phyloP scores from a whole-genome alignment of 2,113 vertebrate species.

The Ramphastos sulfuratus region DNA sequence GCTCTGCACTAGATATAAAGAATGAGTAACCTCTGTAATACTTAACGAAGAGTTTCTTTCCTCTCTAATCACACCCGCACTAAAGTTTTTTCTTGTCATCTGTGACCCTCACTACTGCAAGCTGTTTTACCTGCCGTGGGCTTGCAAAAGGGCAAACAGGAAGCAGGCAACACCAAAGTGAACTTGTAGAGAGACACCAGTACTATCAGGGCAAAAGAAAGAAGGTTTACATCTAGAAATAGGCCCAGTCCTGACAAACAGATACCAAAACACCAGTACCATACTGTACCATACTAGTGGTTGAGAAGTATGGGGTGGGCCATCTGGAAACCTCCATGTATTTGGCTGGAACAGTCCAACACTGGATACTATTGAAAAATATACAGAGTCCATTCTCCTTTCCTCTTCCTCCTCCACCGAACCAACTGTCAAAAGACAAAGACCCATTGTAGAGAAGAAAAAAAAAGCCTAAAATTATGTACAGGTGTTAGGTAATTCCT shows the following conservation, averaged over 20 bases:
- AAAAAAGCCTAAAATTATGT: neutral
- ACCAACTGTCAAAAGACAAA: slow-evolving; percentile 59
- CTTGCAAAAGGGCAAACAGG: neutral
- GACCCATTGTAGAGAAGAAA: slow-evolving; percentile 40
- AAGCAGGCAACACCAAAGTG: neutral
- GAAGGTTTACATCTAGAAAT: neutral
- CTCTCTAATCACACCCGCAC: neutral
- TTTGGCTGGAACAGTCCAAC: slow-evolving; percentile 51
- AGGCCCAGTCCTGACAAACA: slow-evolving; percentile 45
- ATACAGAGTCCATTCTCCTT: slow-evolving; percentile 44
- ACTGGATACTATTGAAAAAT: slow-evolving; percentile 60
- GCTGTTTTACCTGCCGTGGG: neutral
- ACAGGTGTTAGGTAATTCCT: neutral
- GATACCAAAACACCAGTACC: slow-evolving; percentile 39
- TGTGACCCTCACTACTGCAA: neutral
- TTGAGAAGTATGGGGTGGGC: slow-evolving; percentile 56
- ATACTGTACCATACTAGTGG: slow-evolving; percentile 63
- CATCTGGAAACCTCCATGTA: slow-evolving; percentile 54
- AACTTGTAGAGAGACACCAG: neutral
- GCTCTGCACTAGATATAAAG: neutral
- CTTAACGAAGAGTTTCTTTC: neutral
- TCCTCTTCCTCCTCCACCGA: slow-evolving; percentile 58
- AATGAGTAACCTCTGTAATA: rapidly evolving
- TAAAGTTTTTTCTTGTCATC: neutral
- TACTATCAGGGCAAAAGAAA: neutral